Conservation (phyloP, 2,888 invertebrate genomes). For the Andrena flavipes region DNA sequence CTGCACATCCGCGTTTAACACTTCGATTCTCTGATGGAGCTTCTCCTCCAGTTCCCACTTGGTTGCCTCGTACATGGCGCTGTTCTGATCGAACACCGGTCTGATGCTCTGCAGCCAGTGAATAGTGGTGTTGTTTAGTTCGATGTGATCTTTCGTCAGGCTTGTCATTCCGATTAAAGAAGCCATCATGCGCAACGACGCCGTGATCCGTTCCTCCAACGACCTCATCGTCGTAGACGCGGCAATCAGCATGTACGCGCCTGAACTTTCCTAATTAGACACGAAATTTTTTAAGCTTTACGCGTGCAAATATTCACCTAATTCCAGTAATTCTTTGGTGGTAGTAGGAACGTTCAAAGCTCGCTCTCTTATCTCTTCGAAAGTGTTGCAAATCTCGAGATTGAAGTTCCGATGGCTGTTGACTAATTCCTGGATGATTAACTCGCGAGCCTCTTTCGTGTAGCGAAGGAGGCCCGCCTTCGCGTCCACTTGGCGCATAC, state of each 20-base stretch:
- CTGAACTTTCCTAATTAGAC: constrained; percentile 76
- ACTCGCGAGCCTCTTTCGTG: constrained; percentile 86
- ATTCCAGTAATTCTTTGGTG: constrained; percentile 92
- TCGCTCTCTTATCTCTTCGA: constrained; percentile 89
- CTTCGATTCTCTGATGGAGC: constrained; percentile 89
- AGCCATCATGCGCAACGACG: constrained; percentile 88
- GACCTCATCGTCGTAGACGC: constrained; percentile 90
- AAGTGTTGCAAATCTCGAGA: constrained; percentile 89
- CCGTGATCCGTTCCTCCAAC: constrained; percentile 89
- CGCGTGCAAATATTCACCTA: constrained; percentile 67
- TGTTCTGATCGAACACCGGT: constrained; percentile 93
- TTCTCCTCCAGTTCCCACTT: constrained; percentile 95
- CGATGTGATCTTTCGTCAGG: constrained; percentile 90
- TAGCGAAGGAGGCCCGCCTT: constrained; percentile 87
- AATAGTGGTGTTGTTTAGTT: constrained; percentile 92
- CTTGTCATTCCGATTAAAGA: constrained; percentile 92
- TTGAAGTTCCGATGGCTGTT: constrained; percentile 89
- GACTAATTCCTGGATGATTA: constrained; percentile 88
- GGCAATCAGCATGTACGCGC: constrained; percentile 92
- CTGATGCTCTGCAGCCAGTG: constrained; percentile 93
- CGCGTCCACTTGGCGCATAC: constrained; percentile 88
- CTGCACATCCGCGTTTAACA: constrained; percentile 89
- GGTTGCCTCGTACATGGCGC: constrained; percentile 91
- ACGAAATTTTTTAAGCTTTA: too few species aligned
- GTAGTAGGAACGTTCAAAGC: constrained; percentile 91